Conservation (phyloP, 2,113 vertebrate genomes). For the Gallinago undulata region DNA sequence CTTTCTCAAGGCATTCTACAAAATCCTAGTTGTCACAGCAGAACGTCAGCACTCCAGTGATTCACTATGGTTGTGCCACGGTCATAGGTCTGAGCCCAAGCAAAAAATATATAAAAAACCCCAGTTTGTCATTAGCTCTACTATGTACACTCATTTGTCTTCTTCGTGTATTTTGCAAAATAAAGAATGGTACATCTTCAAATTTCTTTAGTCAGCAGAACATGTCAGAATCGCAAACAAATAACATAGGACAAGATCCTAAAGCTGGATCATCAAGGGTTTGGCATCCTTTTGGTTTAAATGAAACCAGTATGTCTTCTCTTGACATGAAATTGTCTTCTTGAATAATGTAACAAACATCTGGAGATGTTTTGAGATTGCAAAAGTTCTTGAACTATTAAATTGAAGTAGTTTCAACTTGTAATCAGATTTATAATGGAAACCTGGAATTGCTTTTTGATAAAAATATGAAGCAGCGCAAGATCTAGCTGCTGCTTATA, state of each 20-base stretch:
- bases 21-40: conserved; percentile 17
- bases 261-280: background rate
- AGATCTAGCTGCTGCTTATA: background rate
- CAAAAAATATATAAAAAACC: too few species aligned
- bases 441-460: background rate
- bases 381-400: background rate
- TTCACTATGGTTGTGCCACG: conserved; percentile 66
- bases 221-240: background rate
- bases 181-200: background rate
- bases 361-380: background rate
- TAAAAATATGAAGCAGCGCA: background rate
- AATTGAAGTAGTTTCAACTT: background rate
- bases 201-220: background rate
- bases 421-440: background rate
- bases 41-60: conserved; percentile 24
- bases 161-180: background rate
- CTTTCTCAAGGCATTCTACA: background rate
- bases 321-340: background rate
- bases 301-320: background rate
- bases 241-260: background rate
- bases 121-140: background rate
- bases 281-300: background rate
- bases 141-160: background rate
- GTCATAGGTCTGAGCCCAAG: background rate
- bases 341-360: background rate